Conservation (phyloP, 2,888 invertebrate species). For the Lepidocyrtoides sp. region DNA sequence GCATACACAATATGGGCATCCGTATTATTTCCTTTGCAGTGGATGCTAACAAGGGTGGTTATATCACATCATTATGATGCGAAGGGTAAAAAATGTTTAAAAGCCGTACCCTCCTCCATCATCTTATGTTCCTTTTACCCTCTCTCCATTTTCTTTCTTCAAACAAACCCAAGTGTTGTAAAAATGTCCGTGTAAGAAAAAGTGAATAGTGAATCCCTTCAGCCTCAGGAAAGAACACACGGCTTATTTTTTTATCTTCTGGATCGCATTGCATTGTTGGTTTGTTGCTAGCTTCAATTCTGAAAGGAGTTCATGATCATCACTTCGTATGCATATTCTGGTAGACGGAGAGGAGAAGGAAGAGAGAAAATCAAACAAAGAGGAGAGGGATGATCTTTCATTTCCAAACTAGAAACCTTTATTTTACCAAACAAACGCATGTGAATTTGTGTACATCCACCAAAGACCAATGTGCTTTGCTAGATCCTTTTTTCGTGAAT, state of each 20-base stretch:
- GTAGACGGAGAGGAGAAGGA: not conserved
- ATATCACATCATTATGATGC: not conserved
- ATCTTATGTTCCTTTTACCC: not conserved
- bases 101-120: slow-evolving; percentile 37
- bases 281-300: slow-evolving; percentile 14
- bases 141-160: not conserved
- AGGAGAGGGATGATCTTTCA: slow-evolving; percentile 32
- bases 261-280: not conserved
- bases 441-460: not conserved
- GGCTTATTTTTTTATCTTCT: too few species aligned
- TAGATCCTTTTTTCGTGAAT: not conserved
- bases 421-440: too few species aligned
- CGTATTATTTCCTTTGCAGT: not conserved
- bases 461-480: too few species aligned
- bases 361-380: slow-evolving; percentile 8
- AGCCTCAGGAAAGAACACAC: slow-evolving; percentile 28
- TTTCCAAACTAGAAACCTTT: too few species aligned
- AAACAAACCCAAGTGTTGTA: slow-evolving; percentile 29
- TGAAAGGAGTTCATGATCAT: slow-evolving; percentile 26
- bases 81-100: slow-evolving; percentile 59
- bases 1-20: not conserved
- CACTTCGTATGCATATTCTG: not conserved
- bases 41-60: not conserved
- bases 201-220: slow-evolving; percentile 67
- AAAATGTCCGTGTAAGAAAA: slow-evolving; percentile 67